These are phyloP conservation scores for Blastobasis lacticolella DNA, from an alignment of 2,888 invertebrate genomes.

Conservation along the genomic window DNA sequence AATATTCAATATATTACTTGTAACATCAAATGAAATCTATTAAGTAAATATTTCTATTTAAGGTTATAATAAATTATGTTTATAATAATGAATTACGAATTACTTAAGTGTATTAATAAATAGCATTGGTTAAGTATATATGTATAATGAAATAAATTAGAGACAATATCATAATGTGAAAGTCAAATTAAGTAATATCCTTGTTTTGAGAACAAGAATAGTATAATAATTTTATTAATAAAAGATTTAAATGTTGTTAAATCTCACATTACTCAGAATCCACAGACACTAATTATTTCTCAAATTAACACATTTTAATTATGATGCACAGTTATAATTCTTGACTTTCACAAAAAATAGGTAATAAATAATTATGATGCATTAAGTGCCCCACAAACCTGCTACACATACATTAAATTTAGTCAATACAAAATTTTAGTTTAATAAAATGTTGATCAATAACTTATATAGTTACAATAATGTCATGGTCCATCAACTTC, in stretches of 20 bases:
- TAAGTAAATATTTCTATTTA: slow-evolving; percentile 45
- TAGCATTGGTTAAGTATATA: slow-evolving; percentile 41
- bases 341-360: slow-evolving; percentile 43
- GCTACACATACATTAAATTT: slow-evolving; percentile 34
- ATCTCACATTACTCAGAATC: not conserved
- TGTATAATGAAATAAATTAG: slow-evolving; percentile 64
- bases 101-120: slow-evolving; percentile 72
- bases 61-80: slow-evolving; percentile 70
- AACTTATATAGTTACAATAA: slow-evolving; percentile 33
- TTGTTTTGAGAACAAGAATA: not conserved
- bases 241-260: too few species aligned
- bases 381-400: slow-evolving; percentile 35
- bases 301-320: too few species aligned
- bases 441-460: slow-evolving; percentile 70
- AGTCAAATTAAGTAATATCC: slow-evolving; percentile 33
- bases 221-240: too few species aligned
- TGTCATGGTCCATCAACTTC: slow-evolving; percentile 59
- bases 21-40: slow-evolving; percentile 71
- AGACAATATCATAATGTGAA: slow-evolving; percentile 66
- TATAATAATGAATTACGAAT: slow-evolving; percentile 62
- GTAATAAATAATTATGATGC: too few species aligned
- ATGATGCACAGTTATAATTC: not conserved
- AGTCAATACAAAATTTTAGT: slow-evolving; percentile 44
- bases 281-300: not conserved
- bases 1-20: slow-evolving; percentile 63